Conservation (phyloP, 1,140 invertebrate genomes). For the Brachionus angularis region DNA sequence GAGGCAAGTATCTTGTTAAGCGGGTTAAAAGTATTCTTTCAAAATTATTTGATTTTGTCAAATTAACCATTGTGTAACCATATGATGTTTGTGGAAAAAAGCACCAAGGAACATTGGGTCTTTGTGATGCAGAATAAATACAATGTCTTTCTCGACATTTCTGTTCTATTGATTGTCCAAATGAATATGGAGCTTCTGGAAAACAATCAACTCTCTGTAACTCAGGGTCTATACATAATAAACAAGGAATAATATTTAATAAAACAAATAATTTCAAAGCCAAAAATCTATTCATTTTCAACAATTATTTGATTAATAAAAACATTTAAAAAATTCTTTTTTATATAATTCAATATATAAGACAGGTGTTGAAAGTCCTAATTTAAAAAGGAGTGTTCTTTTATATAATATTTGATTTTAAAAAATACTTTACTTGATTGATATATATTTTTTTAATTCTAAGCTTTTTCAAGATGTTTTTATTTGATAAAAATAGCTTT, state of each 20-base stretch:
- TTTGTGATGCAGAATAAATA: neutral
- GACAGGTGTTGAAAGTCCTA: no score
- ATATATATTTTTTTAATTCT: no score
- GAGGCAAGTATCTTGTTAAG: neutral
- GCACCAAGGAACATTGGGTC: slow-evolving; percentile 35
- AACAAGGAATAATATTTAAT: slow-evolving; percentile 6
- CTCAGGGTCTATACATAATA: neutral
- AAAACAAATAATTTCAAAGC: no score
- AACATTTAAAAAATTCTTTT: no score
- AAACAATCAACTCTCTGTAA: slow-evolving; percentile 23
- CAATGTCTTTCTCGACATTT: slow-evolving; percentile 23
- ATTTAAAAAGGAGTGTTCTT: no score
- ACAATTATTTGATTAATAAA: no score
- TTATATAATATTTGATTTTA: no score
- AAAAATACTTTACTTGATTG: no score
- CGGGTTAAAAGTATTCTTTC: slow-evolving; percentile 9
- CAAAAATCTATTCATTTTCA: no score
- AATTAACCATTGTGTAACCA: slow-evolving; percentile 35
- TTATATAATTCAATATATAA: no score
- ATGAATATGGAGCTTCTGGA: slow-evolving; percentile 40
- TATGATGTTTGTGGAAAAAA: slow-evolving; percentile 25
- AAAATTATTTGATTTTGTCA: slow-evolving; percentile 4
- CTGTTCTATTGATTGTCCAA: slow-evolving; percentile 11
- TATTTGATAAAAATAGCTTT: no score
- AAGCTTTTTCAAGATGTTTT: no score